Conservation (phyloP, 2,888 invertebrate genomes). For the Gibbula magus region DNA sequence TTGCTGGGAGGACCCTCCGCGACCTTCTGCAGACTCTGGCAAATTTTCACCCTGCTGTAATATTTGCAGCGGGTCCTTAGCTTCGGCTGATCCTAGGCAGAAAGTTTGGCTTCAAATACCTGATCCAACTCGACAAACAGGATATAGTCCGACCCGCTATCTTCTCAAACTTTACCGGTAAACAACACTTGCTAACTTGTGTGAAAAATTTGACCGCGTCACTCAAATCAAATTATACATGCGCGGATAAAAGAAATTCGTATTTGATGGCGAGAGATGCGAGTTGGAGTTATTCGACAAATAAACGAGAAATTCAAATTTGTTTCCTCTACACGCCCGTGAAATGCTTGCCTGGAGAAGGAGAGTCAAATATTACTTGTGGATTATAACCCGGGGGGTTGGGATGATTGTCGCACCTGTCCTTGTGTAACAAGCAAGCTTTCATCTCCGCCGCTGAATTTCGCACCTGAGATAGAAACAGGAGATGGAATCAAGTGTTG, state of each 20-base stretch:
- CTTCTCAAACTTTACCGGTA: constrained; percentile 18
- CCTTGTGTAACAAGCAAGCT: background rate
- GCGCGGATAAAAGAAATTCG: constrained; percentile 25
- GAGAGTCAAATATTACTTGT: constrained; percentile 17
- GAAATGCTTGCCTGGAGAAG: background rate
- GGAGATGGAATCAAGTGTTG: too few relatives aligned
- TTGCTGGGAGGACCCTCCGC: background rate
- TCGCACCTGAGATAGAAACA: constrained; percentile 3
- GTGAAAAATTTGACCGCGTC: constrained; percentile 22
- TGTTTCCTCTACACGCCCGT: constrained; percentile 16
- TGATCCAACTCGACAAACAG: constrained; percentile 8
- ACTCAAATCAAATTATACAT: constrained; percentile 25
- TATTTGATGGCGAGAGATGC: constrained; percentile 20
- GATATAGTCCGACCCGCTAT: constrained; percentile 2
- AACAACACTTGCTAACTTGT: constrained; percentile 24
- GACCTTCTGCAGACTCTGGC: constrained; percentile 17
- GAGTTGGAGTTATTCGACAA: constrained; percentile 19
- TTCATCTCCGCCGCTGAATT: constrained; percentile 16
- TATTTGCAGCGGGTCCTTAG: constrained; percentile 3
- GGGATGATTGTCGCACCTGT: constrained; percentile 7
- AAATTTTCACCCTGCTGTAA: constrained; percentile 6
- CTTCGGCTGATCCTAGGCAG: background rate
- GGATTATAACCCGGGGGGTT: background rate
- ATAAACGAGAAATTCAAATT: constrained; percentile 24
- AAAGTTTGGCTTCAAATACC: constrained; percentile 10